Conservation (phyloP, 1,140 invertebrate species). For the Drosophila arawakana region DNA sequence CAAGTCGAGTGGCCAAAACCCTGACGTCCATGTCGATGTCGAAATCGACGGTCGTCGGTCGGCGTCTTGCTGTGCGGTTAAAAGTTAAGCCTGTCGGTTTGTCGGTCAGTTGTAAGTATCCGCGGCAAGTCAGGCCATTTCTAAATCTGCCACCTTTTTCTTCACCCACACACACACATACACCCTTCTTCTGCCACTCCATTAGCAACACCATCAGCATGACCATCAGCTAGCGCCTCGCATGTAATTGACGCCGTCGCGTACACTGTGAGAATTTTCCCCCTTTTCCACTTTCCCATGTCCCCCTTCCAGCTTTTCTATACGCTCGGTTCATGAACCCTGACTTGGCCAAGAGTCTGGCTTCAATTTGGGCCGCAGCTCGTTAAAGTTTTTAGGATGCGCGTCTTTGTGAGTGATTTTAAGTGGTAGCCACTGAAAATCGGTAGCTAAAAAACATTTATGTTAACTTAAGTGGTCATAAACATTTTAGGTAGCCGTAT, state of each 20-base stretch:
- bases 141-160: conserved; percentile 18
- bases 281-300: background rate
- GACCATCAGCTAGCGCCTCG: conserved; percentile 38
- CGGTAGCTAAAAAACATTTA: conserved; percentile 62
- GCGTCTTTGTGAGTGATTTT: conserved; percentile 49
- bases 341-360: conserved; percentile 18
- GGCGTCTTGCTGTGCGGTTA: conserved; percentile 62
- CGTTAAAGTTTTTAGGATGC: conserved; percentile 62
- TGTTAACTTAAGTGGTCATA: conserved; percentile 40
- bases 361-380: conserved; percentile 37
- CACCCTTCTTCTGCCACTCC: conserved; percentile 8
- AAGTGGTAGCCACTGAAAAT: conserved; percentile 57
- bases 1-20: conserved; percentile 70
- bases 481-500: conserved; percentile 39
- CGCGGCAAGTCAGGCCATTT: conserved; percentile 39
- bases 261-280: conserved; percentile 61
- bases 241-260: conserved; percentile 75
- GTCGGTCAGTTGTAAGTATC: conserved; percentile 28
- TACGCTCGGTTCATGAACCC: conserved; percentile 65
- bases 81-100: conserved; percentile 70
- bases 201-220: conserved; percentile 23
- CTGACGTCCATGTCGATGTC: conserved; percentile 44
- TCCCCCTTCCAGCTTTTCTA: background rate
- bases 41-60: conserved; percentile 44
- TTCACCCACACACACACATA: background rate